Base-by-base conservation (phyloP, 2,888 invertebrate genomes). In the Syrista parreyssii region DNA sequence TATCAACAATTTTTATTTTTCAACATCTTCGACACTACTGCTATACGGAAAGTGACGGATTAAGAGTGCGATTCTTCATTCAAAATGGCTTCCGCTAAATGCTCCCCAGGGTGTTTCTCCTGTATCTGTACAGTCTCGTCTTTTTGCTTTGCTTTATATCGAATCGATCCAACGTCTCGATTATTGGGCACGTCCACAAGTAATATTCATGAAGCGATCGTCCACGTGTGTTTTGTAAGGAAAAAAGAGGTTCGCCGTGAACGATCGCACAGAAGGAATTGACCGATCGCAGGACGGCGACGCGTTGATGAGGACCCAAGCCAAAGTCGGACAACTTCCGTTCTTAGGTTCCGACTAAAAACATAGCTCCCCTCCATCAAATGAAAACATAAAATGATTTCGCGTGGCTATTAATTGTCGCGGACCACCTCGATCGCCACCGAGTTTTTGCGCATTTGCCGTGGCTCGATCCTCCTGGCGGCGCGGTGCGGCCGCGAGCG, bases 311-410 rank as follows among this genome's bases (percentile, higher is more conserved):
- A 71, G 71, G 32, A 33, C 15, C 71, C 71, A 12, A 33, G 32
- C 12, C 71, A 33, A 71, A 71, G 32, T 71, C 33, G 32, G 71
- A 71, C 71, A 71, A 71, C 71, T 71, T 71, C 71, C 71, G 71
- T 71, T 33, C 74, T 12, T 31, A 15, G 74, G 23, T 30, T 31
- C 23, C 4, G 30, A 23, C 74, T 12, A 78, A 78, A 78, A 78
- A 78, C 73, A 35, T 11, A 73, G 73, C 73, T 68, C 74, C 34
- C 34, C 74, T 40, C 73, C 32, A n/a, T 77, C 75, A 83, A 86
- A 88, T 88, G 88, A 88, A 88, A 88, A 86, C 88, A 88, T 88
- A 87, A 88, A 88, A 87, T 84, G 85, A 88, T 88, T 86, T 87
- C 86, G 86, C 85, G 82, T 83, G 84, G 84, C 83, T 88, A 87